Percentiles rank a stretch among this genome's conserved stretches.
These are phyloP conservation scores for Corydoras sp. DNA, from an alignment of 2,113 vertebrate species.

Conservation along the genomic window DNA sequence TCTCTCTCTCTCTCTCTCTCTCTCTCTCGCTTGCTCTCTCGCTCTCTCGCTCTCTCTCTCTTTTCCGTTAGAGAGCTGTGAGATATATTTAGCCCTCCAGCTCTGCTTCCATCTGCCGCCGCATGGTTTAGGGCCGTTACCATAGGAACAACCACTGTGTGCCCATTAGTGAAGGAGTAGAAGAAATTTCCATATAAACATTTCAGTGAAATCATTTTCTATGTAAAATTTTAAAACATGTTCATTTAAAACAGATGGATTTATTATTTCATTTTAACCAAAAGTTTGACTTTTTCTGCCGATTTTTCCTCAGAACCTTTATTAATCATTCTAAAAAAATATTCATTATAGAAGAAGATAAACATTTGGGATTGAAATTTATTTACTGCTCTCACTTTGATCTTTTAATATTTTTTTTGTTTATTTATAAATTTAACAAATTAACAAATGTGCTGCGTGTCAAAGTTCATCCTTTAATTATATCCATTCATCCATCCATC, in stretches of 20 bases:
- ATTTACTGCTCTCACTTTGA: too few species aligned
- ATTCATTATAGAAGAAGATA: too few species aligned
- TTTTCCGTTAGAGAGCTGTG: constrained; percentile 62
- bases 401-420: too few species aligned
- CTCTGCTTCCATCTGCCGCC: constrained; percentile 73
- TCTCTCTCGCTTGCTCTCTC: constrained; percentile 48
- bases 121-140: constrained; percentile 74
- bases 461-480: too few species aligned
- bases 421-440: too few species aligned
- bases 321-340: too few species aligned
- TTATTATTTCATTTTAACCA: too few species aligned
- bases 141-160: constrained; percentile 72
- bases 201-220: constrained; percentile 53
- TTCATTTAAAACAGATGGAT: neutral
- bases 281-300: too few species aligned
- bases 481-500: too few species aligned
- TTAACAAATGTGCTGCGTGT: too few species aligned
- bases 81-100: constrained; percentile 75
- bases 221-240: constrained; percentile 24
- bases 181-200: constrained; percentile 58
- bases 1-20: constrained; percentile 20
- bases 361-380: too few species aligned
- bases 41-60: constrained; percentile 48
- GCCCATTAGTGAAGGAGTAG: constrained; percentile 63
- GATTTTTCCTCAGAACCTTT: too few species aligned